These are phyloP conservation scores for Drosophila parvula DNA, from an alignment of 1,140 invertebrate genomes.

Conservation along the genomic window DNA sequence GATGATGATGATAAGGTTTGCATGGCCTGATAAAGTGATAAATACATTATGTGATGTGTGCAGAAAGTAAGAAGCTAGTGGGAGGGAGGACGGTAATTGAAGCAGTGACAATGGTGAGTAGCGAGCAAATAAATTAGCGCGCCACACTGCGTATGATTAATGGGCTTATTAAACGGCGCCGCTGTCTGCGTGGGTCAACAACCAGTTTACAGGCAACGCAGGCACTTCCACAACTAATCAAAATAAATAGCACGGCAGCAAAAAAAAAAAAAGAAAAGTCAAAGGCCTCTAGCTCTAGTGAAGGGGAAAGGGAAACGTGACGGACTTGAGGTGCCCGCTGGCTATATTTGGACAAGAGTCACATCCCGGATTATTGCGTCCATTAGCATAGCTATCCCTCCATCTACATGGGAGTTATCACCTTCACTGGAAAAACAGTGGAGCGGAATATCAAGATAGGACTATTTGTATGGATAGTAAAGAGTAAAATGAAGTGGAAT, in stretches of 20 bases:
- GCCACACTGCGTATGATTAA: slow-evolving; percentile 77
- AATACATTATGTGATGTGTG: slow-evolving; percentile 73
- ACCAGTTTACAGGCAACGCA: slow-evolving; percentile 62
- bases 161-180: slow-evolving; percentile 65
- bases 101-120: slow-evolving; percentile 55
- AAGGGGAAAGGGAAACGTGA: slow-evolving; percentile 1
- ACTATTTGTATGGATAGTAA: background rate
- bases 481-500: background rate
- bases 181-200: slow-evolving; percentile 61
- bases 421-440: background rate
- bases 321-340: background rate
- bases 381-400: slow-evolving; percentile 22
- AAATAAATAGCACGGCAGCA: slow-evolving; percentile 52
- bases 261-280: slow-evolving; percentile 1
- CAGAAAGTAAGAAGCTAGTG: slow-evolving; percentile 47
- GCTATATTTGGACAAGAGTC: slow-evolving; percentile 27
- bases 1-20: slow-evolving; percentile 64
- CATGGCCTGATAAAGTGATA: slow-evolving; percentile 77
- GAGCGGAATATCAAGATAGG: background rate
- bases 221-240: slow-evolving; percentile 42
- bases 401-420: background rate
- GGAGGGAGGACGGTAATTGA: slow-evolving; percentile 53
- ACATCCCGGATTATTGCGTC: slow-evolving; percentile 8
- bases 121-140: slow-evolving; percentile 72
- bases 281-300: slow-evolving; percentile 6